Percentiles rank a stretch among this genome's conserved stretches.
Conservation (phyloP, 2,888 invertebrate genomes). For the Acanthoscelides obtectus region DNA sequence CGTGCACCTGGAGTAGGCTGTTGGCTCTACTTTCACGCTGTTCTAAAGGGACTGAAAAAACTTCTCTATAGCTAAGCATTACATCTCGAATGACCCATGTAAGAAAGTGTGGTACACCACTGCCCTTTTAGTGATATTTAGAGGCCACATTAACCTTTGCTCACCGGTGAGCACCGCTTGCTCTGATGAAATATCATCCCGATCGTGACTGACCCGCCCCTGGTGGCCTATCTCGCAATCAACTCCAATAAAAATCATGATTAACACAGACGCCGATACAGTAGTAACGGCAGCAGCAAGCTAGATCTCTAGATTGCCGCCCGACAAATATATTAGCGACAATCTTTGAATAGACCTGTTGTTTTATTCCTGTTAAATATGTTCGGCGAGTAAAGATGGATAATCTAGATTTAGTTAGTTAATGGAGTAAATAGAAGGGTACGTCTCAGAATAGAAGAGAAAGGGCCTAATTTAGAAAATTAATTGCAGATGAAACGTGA, state of each 20-base stretch:
- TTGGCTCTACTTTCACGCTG: too few species aligned
- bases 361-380: conserved; percentile 23
- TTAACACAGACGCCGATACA: conserved; percentile 36
- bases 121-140: neutral
- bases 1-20: too few species aligned
- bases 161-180: neutral
- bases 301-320: conserved; percentile 36
- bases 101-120: neutral
- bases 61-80: too few species aligned
- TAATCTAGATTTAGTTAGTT: neutral
- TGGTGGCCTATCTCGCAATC: conserved; percentile 36
- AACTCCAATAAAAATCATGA: conserved; percentile 22
- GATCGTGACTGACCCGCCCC: conserved; percentile 37
- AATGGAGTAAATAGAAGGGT: neutral
- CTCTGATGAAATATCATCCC: neutral
- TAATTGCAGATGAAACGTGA: neutral
- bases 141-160: neutral
- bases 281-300: conserved; percentile 35
- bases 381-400: neutral
- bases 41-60: too few species aligned
- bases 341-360: conserved; percentile 42
- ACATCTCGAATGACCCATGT: too few species aligned
- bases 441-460: neutral
- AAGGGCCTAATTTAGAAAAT: neutral
- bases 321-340: conserved; percentile 39